Percentiles rank a stretch among this genome's conserved stretches.
phyloP scores from a whole-genome alignment of 1,140 invertebrate genomes.

The Habropoda laboriosa region DNA sequence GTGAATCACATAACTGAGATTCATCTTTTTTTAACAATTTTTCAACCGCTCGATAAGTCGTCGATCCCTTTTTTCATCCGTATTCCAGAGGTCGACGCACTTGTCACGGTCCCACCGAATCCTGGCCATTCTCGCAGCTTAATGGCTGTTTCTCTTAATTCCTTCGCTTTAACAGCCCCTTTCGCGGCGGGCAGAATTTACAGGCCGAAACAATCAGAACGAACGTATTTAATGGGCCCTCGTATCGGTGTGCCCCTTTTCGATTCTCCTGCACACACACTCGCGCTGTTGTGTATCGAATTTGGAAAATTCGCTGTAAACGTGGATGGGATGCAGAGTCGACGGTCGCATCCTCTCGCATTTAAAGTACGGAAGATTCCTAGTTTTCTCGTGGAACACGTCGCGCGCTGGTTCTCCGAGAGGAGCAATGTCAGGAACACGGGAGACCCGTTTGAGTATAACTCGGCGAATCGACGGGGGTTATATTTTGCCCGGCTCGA shows the following conservation, averaged over 20 bases:
- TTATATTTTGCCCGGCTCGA: not conserved
- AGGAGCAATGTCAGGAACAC: not conserved
- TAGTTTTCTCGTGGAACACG: not conserved
- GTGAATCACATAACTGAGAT: too few species aligned
- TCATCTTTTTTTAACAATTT: too few species aligned
- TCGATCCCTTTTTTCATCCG: too few species aligned
- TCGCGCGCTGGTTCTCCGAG: not conserved
- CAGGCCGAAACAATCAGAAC: slow-evolving; percentile 16
- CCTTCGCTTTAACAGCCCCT: slow-evolving; percentile 47
- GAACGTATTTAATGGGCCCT: slow-evolving; percentile 11
- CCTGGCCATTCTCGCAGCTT: slow-evolving; percentile 40
- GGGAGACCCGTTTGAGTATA: not conserved
- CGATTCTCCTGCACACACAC: not conserved
- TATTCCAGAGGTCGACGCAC: not conserved
- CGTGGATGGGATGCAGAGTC: not conserved
- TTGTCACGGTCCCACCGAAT: slow-evolving; percentile 17
- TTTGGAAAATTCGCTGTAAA: not conserved
- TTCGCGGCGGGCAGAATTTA: slow-evolving; percentile 28
- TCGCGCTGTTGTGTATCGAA: not conserved
- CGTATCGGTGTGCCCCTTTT: not conserved
- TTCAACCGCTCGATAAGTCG: too few species aligned
- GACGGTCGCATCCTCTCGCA: not conserved
- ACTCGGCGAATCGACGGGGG: not conserved
- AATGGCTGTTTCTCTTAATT: slow-evolving; percentile 56
- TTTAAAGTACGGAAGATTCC: not conserved